These are phyloP conservation scores for Polietes domitor DNA, from an alignment of 2,888 invertebrate species.

Conservation along the genomic window DNA sequence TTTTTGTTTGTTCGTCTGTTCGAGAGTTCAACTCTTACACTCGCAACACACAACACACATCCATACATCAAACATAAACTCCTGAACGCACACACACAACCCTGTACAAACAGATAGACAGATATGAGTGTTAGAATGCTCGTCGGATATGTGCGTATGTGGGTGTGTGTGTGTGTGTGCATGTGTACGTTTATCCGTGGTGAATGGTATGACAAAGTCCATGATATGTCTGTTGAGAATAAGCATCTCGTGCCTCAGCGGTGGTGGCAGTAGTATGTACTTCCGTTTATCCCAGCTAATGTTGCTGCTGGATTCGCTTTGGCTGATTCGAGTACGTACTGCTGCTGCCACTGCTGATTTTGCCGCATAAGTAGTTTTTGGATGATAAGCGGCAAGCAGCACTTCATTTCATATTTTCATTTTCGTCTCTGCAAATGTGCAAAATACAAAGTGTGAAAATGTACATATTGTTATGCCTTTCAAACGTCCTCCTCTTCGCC, in stretches of 20 bases:
- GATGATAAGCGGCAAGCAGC: conserved; percentile 46
- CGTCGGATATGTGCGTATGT: not conserved
- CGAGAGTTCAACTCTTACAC: conserved; percentile 42
- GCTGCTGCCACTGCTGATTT: conserved; percentile 34
- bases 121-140: not conserved
- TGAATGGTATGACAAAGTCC: conserved; percentile 56
- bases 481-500: conserved; percentile 2
- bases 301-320: conserved; percentile 18
- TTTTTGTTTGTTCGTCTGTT: no score
- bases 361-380: conserved; percentile 57
- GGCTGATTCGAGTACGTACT: conserved; percentile 11
- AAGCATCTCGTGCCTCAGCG: conserved; percentile 36
- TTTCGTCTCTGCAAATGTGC: conserved; percentile 34
- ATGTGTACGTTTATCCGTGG: conserved; percentile 19
- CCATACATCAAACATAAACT: no score
- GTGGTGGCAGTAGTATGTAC: conserved; percentile 10
- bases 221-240: conserved; percentile 36
- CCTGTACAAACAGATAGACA: conserved; percentile 2
- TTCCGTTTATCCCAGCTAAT: conserved; percentile 46
- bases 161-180: not conserved
- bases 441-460: conserved; percentile 43
- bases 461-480: conserved; percentile 24
- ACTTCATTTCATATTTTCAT: conserved; percentile 53
- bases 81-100: not conserved
- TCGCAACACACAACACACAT: not conserved